Conservation (phyloP, 2,888 invertebrate genomes). For the Urechis unicinctus region DNA sequence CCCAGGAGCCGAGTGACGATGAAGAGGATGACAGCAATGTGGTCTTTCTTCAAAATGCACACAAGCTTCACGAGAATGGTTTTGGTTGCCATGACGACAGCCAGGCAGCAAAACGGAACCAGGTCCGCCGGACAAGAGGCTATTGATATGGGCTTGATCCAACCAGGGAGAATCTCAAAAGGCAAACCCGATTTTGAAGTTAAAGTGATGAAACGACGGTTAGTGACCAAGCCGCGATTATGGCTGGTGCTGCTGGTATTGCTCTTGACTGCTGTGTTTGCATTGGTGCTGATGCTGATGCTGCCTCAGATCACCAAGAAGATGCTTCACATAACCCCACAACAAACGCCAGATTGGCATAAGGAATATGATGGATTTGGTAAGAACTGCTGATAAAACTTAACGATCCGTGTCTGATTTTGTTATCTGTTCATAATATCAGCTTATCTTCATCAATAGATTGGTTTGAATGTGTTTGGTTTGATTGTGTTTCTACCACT, state of each 20-base stretch:
- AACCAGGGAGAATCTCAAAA: not conserved
- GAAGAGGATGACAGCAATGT: slow-evolving; percentile 20
- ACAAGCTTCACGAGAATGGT: slow-evolving; percentile 2
- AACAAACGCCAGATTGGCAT: slow-evolving; percentile 1
- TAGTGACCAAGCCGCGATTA: slow-evolving; percentile 1
- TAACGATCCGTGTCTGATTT: too few relatives aligned
- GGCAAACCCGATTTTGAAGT: slow-evolving; percentile 2
- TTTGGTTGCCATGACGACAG: slow-evolving; percentile 1
- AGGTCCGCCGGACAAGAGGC: slow-evolving; percentile 4
- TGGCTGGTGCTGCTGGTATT: not conserved
- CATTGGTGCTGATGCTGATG: not conserved
- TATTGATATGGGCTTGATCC: slow-evolving; percentile 8
- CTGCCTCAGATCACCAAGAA: not conserved
- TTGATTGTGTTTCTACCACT: too few relatives aligned
- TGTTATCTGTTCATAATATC: too few relatives aligned
- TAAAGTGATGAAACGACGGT: slow-evolving; percentile 1
- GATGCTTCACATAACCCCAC: not conserved
- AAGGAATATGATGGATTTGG: slow-evolving; percentile 2
- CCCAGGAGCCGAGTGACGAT: slow-evolving; percentile 17
- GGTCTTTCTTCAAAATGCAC: slow-evolving; percentile 10
- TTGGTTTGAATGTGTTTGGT: too few relatives aligned
- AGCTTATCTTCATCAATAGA: too few relatives aligned
- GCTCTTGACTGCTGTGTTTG: not conserved
- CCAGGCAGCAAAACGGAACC: slow-evolving; percentile 4
- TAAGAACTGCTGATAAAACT: too few relatives aligned